These are phyloP conservation scores for Drepana arcuata DNA, from an alignment of 1,140 invertebrate genomes.

Conservation along the genomic window DNA sequence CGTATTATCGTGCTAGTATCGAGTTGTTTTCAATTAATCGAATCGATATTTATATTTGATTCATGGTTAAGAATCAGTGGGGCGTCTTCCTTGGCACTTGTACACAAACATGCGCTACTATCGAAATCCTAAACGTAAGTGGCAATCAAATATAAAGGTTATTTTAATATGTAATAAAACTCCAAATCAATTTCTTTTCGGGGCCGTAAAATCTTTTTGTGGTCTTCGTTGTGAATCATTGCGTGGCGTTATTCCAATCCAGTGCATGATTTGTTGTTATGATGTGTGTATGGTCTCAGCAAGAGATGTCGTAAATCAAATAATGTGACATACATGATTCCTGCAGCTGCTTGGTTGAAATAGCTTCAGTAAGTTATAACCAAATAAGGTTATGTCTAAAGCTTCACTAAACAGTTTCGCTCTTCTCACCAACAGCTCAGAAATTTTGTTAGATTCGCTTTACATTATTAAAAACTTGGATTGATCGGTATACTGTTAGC, in stretches of 20 bases:
- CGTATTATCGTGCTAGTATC: constrained; percentile 18
- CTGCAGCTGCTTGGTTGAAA: constrained; percentile 27
- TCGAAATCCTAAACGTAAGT: too few relatives aligned
- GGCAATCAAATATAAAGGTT: constrained; percentile 52
- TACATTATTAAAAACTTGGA: neutral
- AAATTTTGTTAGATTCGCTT: neutral
- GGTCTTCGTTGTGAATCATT: constrained; percentile 38
- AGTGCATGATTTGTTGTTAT: constrained; percentile 47
- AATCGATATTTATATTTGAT: constrained; percentile 47
- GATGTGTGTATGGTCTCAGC: constrained; percentile 43
- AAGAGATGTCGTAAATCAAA: constrained; percentile 56
- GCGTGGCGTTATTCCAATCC: constrained; percentile 27
- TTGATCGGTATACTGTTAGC: neutral
- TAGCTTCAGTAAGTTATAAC: neutral
- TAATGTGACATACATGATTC: constrained; percentile 42
- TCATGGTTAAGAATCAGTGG: constrained; percentile 33
- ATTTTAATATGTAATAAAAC: constrained; percentile 65
- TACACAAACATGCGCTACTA: too few relatives aligned
- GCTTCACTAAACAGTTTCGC: neutral
- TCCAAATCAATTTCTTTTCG: constrained; percentile 58
- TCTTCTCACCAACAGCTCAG: neutral
- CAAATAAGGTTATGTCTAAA: neutral
- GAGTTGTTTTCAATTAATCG: constrained; percentile 43
- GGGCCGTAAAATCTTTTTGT: constrained; percentile 47
- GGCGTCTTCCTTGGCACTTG: constrained; percentile 20